A percentile compares a stretch with the other conserved stretches of the same genome.
Evolutionary conservation across 2,113 vertebrate species (phyloP).

Genomic region (Podilymbus podiceps): DNA sequence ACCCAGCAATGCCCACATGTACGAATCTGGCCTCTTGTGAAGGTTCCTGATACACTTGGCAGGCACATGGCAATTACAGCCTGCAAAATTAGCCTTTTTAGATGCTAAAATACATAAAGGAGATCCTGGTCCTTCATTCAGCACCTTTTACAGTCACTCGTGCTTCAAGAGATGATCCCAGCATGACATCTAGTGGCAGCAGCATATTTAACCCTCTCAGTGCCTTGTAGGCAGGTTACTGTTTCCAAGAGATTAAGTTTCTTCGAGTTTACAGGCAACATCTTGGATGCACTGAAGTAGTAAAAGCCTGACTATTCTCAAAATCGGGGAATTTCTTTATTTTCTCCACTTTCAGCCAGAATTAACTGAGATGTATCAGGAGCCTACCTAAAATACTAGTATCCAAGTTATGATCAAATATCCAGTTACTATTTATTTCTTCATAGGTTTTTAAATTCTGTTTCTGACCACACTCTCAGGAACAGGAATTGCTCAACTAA

Average conservation of each 20-base stretch:
- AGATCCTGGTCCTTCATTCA: background rate
- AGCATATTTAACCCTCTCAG: constrained; percentile 49
- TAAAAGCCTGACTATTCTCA: background rate
- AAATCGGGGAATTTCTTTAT: background rate
- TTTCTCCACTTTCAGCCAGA: background rate
- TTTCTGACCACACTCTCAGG: background rate
- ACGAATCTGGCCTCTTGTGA: background rate
- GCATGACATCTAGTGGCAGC: constrained; percentile 75
- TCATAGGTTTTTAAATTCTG: rapidly evolving
- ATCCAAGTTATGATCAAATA: background rate
- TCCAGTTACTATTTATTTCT: background rate
- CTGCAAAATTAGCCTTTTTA: background rate
- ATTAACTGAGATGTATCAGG: background rate
- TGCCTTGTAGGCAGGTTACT: background rate
- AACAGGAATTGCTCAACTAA: background rate
- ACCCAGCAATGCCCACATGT: rapidly evolving
- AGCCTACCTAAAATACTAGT: background rate
- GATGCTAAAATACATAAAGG: background rate
- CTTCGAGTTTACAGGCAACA: background rate
- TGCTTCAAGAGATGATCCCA: constrained; percentile 41
- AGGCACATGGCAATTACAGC: background rate
- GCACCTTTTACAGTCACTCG: background rate
- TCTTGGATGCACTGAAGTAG: background rate
- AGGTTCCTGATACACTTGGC: background rate
- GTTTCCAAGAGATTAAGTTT: background rate